These are phyloP conservation scores for Tauraco hartlaubi DNA, from an alignment of 2,797 vertebrate species.

Conservation along the genomic window DNA sequence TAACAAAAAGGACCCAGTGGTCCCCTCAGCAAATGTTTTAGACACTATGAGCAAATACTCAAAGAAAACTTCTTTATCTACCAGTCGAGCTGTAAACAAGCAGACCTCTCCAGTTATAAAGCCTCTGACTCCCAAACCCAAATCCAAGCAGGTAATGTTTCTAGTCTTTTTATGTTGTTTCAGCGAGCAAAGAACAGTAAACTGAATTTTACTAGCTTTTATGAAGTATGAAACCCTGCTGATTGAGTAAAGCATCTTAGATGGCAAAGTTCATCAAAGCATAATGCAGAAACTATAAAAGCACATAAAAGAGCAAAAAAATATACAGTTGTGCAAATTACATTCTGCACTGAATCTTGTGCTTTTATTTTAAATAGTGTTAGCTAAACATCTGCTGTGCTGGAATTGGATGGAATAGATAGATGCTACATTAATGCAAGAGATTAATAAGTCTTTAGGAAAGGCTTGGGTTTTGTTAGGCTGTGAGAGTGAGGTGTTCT, in stretches of 20 bases:
- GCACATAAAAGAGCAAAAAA: background rate
- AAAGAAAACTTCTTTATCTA: constrained; percentile 77
- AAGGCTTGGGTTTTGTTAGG: background rate
- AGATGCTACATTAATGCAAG: background rate
- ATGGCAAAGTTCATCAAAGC: background rate
- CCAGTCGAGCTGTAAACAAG: constrained; percentile 71
- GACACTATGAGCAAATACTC: constrained; percentile 88
- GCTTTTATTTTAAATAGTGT: background rate
- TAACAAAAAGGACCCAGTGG: constrained; percentile 79
- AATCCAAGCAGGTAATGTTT: constrained; percentile 85
- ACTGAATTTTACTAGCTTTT: background rate
- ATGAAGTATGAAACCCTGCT: background rate
- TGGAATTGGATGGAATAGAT: background rate
- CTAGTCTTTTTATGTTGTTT: background rate
- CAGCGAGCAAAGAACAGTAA: background rate
- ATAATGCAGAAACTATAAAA: background rate
- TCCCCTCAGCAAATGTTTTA: constrained; percentile 84
- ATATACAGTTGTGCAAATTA: background rate
- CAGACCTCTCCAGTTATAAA: constrained; percentile 87
- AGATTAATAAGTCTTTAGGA: background rate
- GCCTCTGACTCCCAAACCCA: constrained; percentile 88
- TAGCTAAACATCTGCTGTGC: background rate
- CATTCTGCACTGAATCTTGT: background rate
- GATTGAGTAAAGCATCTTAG: background rate
- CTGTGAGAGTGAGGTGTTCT: background rate